A percentile compares a stretch with the other conserved stretches of the same genome.
Conservation (phyloP, 2,888 invertebrate genomes). For the Acanthosoma haemorrhoidale region DNA sequence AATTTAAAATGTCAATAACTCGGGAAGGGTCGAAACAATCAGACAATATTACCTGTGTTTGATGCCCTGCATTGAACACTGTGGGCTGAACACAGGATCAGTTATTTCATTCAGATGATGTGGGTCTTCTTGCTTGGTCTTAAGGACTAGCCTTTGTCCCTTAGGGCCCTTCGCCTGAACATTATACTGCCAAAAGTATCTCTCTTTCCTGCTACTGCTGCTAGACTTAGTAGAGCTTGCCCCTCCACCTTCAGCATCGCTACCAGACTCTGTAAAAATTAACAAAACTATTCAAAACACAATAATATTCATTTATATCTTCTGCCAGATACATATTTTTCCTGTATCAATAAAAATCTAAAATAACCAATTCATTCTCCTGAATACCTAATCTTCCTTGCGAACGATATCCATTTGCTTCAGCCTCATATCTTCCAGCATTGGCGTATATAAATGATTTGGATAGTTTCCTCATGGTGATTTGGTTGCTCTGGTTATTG, state of each 20-base stretch:
- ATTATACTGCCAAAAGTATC: constrained; percentile 98
- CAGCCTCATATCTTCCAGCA: constrained; percentile 5
- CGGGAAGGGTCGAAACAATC: not conserved
- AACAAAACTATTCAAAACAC: not conserved
- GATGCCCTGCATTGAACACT: constrained; percentile 82
- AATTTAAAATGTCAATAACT: not conserved
- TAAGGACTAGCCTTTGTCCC: constrained; percentile 79
- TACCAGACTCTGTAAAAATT: constrained; percentile 44
- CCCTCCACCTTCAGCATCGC: constrained; percentile 41
- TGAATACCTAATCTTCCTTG: constrained; percentile 17
- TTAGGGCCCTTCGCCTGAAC: constrained; percentile 97
- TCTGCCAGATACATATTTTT: not conserved
- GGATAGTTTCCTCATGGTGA: constrained; percentile 11
- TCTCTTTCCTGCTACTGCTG: constrained; percentile 61
- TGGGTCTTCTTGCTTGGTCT: constrained; percentile 83
- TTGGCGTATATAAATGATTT: constrained; percentile 7
- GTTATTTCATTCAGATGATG: constrained; percentile 84
- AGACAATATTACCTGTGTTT: constrained; percentile 64
- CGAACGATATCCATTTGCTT: not conserved
- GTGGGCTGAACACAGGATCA: constrained; percentile 93
- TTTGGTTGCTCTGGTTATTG: not conserved
- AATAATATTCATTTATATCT: not conserved
- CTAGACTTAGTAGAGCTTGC: constrained; percentile 34
- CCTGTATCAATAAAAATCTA: not conserved
- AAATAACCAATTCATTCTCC: not conserved